Conservation (phyloP, 2,113 vertebrate genomes). For the Polyodon spathula region DNA sequence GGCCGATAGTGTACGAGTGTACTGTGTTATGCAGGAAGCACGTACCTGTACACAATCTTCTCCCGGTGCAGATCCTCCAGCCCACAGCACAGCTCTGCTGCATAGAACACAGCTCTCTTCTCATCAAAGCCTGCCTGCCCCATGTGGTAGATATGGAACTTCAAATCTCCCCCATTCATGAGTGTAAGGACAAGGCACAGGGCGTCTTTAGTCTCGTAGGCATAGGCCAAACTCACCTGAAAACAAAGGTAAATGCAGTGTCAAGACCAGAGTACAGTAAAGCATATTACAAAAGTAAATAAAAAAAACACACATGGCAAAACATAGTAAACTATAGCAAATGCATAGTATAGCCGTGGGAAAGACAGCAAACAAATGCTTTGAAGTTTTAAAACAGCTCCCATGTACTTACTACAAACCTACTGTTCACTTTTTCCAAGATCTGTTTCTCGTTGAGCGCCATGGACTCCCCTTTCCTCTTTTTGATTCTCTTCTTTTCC, state of each 20-base stretch:
- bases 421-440: constrained; percentile 97
- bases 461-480: constrained; percentile 94
- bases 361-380: no score
- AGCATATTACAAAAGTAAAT: neutral
- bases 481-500: constrained; percentile 96
- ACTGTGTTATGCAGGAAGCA: no score
- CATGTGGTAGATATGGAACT: constrained; percentile 99
- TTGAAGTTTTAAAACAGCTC: constrained; percentile 29
- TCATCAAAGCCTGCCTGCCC: constrained; percentile 87
- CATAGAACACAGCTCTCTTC: constrained; percentile 79
- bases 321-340: no score
- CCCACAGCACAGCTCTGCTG: constrained; percentile 91
- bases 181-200: constrained; percentile 91
- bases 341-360: no score
- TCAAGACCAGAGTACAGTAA: neutral
- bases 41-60: constrained; percentile 85
- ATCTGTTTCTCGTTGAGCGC: constrained; percentile 96
- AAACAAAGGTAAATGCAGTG: constrained; percentile 19
- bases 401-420: constrained; percentile 89
- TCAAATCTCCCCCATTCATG: constrained; percentile 97
- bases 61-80: constrained; percentile 86
- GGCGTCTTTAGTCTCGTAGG: constrained; percentile 97
- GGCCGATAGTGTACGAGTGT: no score
- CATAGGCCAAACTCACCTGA: constrained; percentile 92
- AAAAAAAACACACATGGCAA: neutral